Evolutionary conservation across 2,113 vertebrate genomes (phyloP).

Genomic region (Cynoglossus semilaevis): DNA sequence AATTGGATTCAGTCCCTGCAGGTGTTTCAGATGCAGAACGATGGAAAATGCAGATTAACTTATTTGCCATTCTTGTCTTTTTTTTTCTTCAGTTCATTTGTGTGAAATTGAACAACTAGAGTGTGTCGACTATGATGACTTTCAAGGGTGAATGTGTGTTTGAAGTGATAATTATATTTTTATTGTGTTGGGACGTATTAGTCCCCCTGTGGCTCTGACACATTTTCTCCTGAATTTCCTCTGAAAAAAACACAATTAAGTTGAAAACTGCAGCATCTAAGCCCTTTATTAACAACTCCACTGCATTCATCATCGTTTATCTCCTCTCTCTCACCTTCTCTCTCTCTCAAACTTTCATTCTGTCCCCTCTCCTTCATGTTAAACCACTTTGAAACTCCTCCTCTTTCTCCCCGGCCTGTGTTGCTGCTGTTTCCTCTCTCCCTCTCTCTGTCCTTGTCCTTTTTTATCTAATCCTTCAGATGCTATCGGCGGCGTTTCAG

Average conservation of each 20-base stretch:
- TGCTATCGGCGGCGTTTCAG: slow-evolving; percentile 58
- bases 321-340: slow-evolving; percentile 25
- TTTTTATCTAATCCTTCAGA: slow-evolving; percentile 39
- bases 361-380: slow-evolving; percentile 30
- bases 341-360: slow-evolving; percentile 46
- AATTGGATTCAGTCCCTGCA: too few species aligned
- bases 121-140: slow-evolving; percentile 28
- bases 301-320: slow-evolving; percentile 38
- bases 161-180: neutral
- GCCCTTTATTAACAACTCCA: slow-evolving; percentile 28
- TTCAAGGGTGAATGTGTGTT: slow-evolving; percentile 9
- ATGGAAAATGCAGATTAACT: too few species aligned
- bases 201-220: neutral
- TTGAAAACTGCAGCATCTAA: slow-evolving; percentile 17
- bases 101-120: slow-evolving; percentile 40
- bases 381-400: slow-evolving; percentile 15
- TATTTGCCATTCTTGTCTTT: too few species aligned
- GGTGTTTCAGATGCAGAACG: too few species aligned
- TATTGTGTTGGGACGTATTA: neutral
- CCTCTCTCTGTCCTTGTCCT: slow-evolving; percentile 26
- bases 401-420: slow-evolving; percentile 31
- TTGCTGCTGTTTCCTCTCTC: slow-evolving; percentile 29
- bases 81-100: slow-evolving; percentile 9
- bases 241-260: slow-evolving; percentile 24
- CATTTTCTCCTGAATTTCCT: neutral